Conservation (phyloP, 2,888 invertebrate species). For the Erebia epiphron region DNA sequence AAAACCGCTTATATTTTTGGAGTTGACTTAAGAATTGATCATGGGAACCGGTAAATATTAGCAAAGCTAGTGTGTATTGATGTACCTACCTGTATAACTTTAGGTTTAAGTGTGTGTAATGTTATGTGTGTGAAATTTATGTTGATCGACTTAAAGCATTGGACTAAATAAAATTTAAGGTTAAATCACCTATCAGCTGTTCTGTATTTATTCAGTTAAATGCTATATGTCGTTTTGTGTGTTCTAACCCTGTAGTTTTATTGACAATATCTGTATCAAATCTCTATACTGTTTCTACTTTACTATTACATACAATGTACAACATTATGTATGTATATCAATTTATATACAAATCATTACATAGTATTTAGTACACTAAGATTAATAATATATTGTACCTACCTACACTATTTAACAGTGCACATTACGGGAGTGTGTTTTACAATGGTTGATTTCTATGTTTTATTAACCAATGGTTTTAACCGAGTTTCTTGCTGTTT, state of each 20-base stretch:
- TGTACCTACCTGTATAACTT: constrained; percentile 23
- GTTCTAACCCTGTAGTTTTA: constrained; percentile 13
- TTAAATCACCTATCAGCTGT: background rate
- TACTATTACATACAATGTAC: constrained; percentile 10
- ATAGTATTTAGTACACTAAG: constrained; percentile 2
- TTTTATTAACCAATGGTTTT: too few species aligned
- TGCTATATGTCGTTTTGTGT: constrained; percentile 3
- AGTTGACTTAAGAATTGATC: background rate
- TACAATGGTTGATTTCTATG: background rate
- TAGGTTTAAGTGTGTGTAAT: constrained; percentile 30
- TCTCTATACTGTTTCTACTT: background rate
- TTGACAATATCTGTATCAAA: constrained; percentile 4
- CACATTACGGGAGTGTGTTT: too few species aligned
- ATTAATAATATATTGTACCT: too few species aligned
- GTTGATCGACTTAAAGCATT: constrained; percentile 7
- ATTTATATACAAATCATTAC: background rate
- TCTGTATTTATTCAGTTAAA: background rate
- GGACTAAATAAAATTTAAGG: background rate
- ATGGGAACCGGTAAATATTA: constrained; percentile 5
- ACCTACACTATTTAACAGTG: background rate
- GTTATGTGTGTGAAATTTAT: constrained; percentile 15
- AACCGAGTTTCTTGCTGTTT: too few species aligned
- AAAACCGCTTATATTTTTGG: background rate
- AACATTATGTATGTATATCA: background rate
- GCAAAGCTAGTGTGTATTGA: constrained; percentile 15